Conservation (phyloP, 2,113 vertebrate genomes). For the Amazona guildingii region DNA sequence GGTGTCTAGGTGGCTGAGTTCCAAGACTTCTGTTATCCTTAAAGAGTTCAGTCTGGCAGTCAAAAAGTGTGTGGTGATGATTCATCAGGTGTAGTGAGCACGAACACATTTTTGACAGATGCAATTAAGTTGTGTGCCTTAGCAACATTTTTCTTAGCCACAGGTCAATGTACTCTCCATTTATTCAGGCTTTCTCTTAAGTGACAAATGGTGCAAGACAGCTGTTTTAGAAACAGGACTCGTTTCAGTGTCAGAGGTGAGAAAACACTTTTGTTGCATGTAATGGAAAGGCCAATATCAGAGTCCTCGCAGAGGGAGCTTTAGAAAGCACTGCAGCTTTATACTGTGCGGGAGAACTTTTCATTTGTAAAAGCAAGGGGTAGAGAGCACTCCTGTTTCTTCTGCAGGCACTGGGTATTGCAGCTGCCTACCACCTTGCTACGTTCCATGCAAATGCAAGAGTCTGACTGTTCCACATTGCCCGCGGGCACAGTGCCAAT, state of each 20-base stretch:
- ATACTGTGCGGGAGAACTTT: neutral
- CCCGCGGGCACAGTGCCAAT: neutral
- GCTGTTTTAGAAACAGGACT: slow-evolving; percentile 12
- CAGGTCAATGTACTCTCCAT: slow-evolving; percentile 28
- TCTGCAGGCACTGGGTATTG: neutral
- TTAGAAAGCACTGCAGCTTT: neutral
- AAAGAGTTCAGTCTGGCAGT: neutral
- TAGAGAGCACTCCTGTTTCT: neutral
- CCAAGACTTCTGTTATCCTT: slow-evolving; percentile 15
- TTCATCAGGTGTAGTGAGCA: slow-evolving; percentile 44
- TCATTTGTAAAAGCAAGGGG: neutral
- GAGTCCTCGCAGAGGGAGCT: neutral
- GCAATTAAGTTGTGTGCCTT: slow-evolving; percentile 37
- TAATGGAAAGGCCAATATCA: neutral
- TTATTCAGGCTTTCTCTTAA: slow-evolving; percentile 33
- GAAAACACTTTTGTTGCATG: neutral
- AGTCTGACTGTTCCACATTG: neutral
- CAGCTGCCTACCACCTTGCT: neutral
- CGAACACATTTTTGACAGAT: slow-evolving; percentile 37
- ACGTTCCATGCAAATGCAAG: neutral
- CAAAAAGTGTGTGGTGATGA: neutral
- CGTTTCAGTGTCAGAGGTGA: slow-evolving; percentile 21
- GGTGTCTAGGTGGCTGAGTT: neutral
- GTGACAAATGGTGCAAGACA: slow-evolving; percentile 19
- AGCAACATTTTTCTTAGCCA: slow-evolving; percentile 52